These are phyloP conservation scores for Archips crataeganus DNA, from an alignment of 2,888 invertebrate species.

Conservation along the genomic window DNA sequence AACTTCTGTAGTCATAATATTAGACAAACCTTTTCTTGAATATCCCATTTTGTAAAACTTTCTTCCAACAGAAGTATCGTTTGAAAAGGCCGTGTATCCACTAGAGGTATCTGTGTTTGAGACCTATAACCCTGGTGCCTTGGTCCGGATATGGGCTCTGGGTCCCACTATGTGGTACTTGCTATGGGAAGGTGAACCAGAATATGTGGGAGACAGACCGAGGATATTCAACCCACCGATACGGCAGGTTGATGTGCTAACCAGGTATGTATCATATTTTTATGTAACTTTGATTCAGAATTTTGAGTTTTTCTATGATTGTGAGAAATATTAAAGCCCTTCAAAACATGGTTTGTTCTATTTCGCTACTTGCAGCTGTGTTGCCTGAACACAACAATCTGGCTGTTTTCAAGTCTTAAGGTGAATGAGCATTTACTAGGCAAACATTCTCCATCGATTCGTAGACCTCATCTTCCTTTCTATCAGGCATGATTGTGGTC, in stretches of 20 bases:
- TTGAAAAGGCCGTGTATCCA: conserved; percentile 89
- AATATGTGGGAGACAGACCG: conserved; percentile 86
- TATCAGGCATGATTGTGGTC: no score
- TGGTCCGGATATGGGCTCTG: conserved; percentile 92
- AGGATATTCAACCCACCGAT: conserved; percentile 92
- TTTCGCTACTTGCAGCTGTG: no score
- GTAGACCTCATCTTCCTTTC: no score
- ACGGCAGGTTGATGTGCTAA: conserved; percentile 79
- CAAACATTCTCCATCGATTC: no score
- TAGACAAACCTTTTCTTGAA: conserved; percentile 14
- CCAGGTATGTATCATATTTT: conserved; percentile 59
- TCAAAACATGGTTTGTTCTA: no score
- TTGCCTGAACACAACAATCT: no score
- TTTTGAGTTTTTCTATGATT: neutral
- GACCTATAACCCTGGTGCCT: conserved; percentile 94
- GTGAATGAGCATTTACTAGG: no score
- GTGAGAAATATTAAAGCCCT: neutral
- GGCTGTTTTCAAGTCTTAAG: no score
- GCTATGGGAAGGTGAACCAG: conserved; percentile 91
- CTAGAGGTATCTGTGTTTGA: conserved; percentile 91
- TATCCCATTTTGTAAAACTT: conserved; percentile 54
- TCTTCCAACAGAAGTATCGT: conserved; percentile 86
- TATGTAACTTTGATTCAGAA: neutral
- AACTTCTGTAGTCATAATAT: no score
- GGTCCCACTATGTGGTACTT: conserved; percentile 87